These are phyloP conservation scores for Myathropa florea DNA, from an alignment of 2,888 invertebrate species.

Conservation along the genomic window DNA sequence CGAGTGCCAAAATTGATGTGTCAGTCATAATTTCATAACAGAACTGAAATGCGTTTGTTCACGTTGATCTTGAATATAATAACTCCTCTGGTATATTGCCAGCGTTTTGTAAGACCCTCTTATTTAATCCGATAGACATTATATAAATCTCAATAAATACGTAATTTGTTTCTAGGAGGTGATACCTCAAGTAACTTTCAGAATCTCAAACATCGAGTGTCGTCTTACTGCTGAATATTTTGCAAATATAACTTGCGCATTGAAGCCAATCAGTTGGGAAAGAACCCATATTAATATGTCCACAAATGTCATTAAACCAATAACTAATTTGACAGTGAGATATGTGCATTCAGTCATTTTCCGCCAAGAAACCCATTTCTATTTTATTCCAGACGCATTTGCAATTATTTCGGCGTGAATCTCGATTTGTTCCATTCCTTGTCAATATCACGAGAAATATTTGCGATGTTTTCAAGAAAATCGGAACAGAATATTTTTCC, in stretches of 20 bases:
- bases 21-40: neutral
- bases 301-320: neutral
- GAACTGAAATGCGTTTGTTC: neutral
- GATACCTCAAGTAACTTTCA: neutral
- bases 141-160: neutral
- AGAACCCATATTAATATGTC: neutral
- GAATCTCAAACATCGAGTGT: neutral
- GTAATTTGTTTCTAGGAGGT: neutral
- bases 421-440: slow-evolving; percentile 1
- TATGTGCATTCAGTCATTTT: neutral
- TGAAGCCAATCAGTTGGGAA: neutral
- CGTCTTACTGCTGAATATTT: neutral
- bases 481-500: neutral
- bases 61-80: neutral
- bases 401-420: neutral
- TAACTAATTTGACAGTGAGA: slow-evolving; percentile 5
- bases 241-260: neutral
- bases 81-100: neutral
- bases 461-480: neutral
- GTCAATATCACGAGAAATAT: neutral
- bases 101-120: neutral
- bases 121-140: neutral
- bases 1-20: neutral
- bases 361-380: neutral
- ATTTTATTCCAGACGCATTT: neutral